phyloP scores from a whole-genome alignment of 2,113 vertebrate species.

The Phalacrocorax brasilianus region DNA sequence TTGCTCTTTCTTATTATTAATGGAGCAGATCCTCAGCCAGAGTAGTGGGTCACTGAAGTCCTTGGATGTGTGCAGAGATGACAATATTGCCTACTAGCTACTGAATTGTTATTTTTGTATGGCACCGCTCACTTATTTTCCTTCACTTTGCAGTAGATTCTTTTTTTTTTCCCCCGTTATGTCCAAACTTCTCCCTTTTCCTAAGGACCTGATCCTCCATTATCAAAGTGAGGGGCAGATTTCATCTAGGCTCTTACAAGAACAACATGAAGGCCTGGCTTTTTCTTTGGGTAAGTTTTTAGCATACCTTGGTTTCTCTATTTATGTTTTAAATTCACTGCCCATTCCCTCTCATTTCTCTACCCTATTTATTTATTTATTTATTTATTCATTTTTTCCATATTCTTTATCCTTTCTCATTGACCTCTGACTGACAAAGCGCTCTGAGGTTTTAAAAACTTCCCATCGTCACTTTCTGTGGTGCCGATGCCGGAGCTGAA shows the following conservation, averaged over 20 bases:
- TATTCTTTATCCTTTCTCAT: neutral
- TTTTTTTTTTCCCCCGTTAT: neutral
- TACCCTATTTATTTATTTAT: neutral
- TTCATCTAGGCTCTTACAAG: neutral
- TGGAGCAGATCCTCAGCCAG: slow-evolving; percentile 26
- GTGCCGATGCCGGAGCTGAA: neutral
- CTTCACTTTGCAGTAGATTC: slow-evolving; percentile 1
- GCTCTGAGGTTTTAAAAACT: neutral
- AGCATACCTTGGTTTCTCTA: neutral
- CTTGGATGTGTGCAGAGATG: slow-evolving; percentile 28
- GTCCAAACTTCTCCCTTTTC: neutral
- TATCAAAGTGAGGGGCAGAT: neutral
- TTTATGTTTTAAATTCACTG: neutral
- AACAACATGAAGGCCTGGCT: slow-evolving; percentile 10
- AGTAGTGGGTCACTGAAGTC: slow-evolving; percentile 31
- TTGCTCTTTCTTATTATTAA: slow-evolving; percentile 51
- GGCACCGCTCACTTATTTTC: neutral
- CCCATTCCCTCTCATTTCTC: neutral
- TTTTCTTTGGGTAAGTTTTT: slow-evolving; percentile 48
- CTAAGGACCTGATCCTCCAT: neutral
- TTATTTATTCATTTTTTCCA: neutral
- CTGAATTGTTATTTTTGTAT: slow-evolving; percentile 38
- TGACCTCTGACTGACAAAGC: neutral
- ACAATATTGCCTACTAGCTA: slow-evolving; percentile 43
- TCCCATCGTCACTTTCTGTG: neutral